Conservation (phyloP, 2,888 invertebrate species). For the Cylloceria caligata region DNA sequence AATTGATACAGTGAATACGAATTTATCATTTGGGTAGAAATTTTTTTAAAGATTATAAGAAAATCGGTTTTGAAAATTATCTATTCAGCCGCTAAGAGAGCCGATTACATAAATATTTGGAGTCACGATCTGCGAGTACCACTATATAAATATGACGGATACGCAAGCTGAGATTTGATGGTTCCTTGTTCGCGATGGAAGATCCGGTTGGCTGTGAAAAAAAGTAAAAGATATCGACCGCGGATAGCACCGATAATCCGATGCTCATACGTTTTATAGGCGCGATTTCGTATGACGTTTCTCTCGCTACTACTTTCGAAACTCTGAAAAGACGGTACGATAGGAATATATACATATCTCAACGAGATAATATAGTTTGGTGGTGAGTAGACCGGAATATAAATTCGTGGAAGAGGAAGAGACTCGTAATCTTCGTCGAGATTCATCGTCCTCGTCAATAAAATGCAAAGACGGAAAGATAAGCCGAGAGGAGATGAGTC, state of each 20-base stretch:
- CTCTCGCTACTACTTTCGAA: constrained; percentile 13
- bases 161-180: background rate
- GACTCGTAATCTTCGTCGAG: constrained; percentile 34
- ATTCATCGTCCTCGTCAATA: constrained; percentile 75
- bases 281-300: constrained; percentile 49
- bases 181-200: background rate
- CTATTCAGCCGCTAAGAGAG: too few relatives aligned
- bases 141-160: background rate
- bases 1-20: too few relatives aligned
- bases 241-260: constrained; percentile 24
- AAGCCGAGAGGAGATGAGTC: constrained; percentile 78
- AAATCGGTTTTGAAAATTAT: too few relatives aligned
- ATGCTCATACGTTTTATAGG: constrained; percentile 54
- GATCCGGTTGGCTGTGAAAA: constrained; percentile 21
- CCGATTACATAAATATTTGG: background rate
- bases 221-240: constrained; percentile 29
- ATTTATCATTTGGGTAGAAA: too few relatives aligned
- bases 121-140: background rate
- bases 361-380: constrained; percentile 54
- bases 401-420: constrained; percentile 49
- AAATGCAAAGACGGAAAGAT: constrained; percentile 80
- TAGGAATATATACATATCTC: constrained; percentile 22
- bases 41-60: too few relatives aligned
- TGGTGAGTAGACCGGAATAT: constrained; percentile 52
- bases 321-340: constrained; percentile 17